Evolutionary conservation across 2,113 vertebrate species (phyloP), one percentile per base, ranked within the genome.

Genomic region (Pseudopodoces humilis): DNA sequence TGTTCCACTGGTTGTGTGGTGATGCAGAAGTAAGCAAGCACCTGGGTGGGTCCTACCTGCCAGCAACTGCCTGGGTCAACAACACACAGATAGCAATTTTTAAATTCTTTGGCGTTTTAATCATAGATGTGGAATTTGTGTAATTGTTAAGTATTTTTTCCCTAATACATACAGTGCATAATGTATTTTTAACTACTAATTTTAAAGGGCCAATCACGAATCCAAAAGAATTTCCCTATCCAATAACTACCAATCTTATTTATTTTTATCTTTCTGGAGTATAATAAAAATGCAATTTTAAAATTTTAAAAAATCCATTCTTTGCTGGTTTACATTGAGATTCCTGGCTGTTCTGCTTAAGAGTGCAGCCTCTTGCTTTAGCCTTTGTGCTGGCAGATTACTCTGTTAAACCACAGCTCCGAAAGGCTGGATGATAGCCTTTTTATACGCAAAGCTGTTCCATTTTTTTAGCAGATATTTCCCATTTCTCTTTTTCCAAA

Each of bases 1-100:
- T 2, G 0, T 71, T 4, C 44, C 30, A 33, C 11, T 44, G 17
- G 15, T 5, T 33, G 8, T 37, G 25, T 16, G 4, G 3, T 3
- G 23, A 13, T 2, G 2, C 4, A 4, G 15, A 79, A 7, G 7
- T 33, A 11, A 77, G 17, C 11, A 60, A 52, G 3, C 3, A 2
- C 6, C 22, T 86, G 37, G 6, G 5, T 65, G 8, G 10, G 7
- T 80, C 46, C 31, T 37, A 46, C 17, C 31, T 86, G 28, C 11
- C 46, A 43, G 7, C 25, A 62, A 27, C 8, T 46, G 25, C 7
- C 56, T 82, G 9, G 22, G 23, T 31, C 33, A 87, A 41, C 22
- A 59, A n/a, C 23, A 6, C 5, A 5, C n/a, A 52, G 23, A 37
- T 0, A 56, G 6, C 0, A 59, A 14, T 53, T 88, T 63, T 37